Conservation (phyloP, 1,140 invertebrate genomes). For the Procambarus virginalis region DNA sequence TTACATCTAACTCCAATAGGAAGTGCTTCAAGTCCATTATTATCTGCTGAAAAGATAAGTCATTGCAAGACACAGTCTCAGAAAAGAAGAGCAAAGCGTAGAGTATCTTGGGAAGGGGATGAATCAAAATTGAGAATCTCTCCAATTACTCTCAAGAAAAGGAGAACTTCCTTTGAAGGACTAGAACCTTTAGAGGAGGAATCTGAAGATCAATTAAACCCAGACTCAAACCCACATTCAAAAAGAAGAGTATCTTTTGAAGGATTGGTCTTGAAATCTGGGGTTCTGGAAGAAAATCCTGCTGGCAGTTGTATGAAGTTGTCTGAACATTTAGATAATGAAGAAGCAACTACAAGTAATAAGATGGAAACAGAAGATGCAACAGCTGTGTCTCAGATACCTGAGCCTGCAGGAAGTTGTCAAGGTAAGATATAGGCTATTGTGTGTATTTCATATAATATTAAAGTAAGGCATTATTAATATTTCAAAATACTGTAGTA, state of each 20-base stretch:
- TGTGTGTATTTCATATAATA: neutral
- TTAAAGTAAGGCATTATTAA: neutral
- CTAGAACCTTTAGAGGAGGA: conserved; percentile 9
- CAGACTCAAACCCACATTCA: neutral
- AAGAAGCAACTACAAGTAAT: neutral
- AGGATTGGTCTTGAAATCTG: neutral
- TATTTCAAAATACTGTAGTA: too few relatives aligned
- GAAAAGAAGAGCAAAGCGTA: conserved; percentile 3
- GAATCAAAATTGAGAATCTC: neutral
- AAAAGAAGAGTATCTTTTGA: conserved; percentile 30
- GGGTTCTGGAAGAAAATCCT: neutral
- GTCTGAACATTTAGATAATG: neutral
- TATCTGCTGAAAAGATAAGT: neutral
- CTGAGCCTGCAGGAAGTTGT: neutral
- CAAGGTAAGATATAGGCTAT: neutral
- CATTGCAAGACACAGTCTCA: neutral
- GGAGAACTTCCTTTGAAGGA: conserved; percentile 12
- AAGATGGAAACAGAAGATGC: neutral
- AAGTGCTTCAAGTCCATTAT: neutral
- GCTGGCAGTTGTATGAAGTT: neutral
- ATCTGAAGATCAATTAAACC: neutral
- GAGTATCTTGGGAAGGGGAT: conserved; percentile 42
- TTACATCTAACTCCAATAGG: conserved; percentile 52
- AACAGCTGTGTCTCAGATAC: neutral
- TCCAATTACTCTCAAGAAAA: conserved; percentile 19